Percentiles rank a stretch among this genome's conserved stretches.
These are phyloP conservation scores for Xiphophorus hellerii DNA, from an alignment of 2,113 vertebrate genomes.

Conservation along the genomic window DNA sequence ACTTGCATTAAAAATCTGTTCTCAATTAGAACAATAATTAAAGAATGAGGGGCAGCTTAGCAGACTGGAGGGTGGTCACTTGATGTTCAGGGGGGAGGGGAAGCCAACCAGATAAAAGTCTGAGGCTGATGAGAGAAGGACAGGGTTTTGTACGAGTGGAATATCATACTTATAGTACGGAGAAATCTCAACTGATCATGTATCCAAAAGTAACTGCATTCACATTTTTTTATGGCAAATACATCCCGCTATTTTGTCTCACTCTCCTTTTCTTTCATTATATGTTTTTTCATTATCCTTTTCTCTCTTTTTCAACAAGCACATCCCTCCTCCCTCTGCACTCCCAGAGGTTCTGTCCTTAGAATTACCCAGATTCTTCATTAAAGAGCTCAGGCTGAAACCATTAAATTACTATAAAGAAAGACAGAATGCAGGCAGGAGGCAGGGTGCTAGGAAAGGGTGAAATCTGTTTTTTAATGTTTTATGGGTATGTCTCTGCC, in stretches of 20 bases:
- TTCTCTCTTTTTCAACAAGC: conserved; percentile 30
- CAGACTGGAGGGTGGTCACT: conserved; percentile 32
- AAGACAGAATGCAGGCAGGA: conserved; percentile 17
- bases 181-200: conserved; percentile 25
- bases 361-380: conserved; percentile 71
- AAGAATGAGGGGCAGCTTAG: conserved; percentile 40
- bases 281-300: conserved; percentile 13
- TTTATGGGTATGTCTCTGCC: conserved; percentile 21
- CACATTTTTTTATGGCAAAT: conserved; percentile 16
- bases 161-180: not conserved
- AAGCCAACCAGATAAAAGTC: conserved; percentile 12
- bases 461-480: conserved; percentile 35
- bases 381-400: conserved; percentile 68
- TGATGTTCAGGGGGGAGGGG: conserved; percentile 21
- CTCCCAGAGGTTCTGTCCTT: conserved; percentile 65
- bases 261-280: conserved; percentile 27
- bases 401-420: conserved; percentile 63
- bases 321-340: conserved; percentile 15
- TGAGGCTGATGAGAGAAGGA: not conserved
- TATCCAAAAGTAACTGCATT: conserved; percentile 25
- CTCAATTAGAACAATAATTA: conserved; percentile 54
- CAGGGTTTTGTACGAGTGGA: not conserved
- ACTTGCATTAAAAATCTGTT: conserved; percentile 45
- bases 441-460: conserved; percentile 30
- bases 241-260: conserved; percentile 36